Percentiles rank a stretch among this genome's conserved stretches.
Conservation (phyloP, 2,797 vertebrate genomes). For the Crypturellus tataupa region DNA sequence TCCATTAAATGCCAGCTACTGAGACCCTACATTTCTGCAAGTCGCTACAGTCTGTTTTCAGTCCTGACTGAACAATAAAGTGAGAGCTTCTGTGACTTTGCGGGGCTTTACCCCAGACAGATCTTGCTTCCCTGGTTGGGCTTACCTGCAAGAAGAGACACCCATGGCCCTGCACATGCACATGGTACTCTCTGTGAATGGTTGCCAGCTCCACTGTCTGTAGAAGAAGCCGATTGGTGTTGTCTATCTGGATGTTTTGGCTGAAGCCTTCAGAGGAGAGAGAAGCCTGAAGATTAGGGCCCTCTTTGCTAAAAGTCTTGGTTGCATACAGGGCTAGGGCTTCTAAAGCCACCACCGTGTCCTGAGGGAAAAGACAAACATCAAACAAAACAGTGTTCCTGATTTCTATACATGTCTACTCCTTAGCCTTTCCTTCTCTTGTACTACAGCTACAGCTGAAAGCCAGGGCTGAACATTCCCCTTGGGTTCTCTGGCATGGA, state of each 20-base stretch:
- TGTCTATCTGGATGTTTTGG: slow-evolving; percentile 79
- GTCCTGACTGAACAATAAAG: not conserved
- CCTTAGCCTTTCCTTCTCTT: not conserved
- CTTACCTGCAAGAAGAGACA: slow-evolving; percentile 88
- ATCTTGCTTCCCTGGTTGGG: not conserved
- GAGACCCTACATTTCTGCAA: not conserved
- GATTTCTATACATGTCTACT: not conserved
- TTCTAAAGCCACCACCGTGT: slow-evolving; percentile 91
- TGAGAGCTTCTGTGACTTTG: not conserved
- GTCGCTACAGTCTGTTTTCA: not conserved
- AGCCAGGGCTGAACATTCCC: not conserved
- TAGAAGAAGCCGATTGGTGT: slow-evolving; percentile 85
- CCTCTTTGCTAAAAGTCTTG: slow-evolving; percentile 80
- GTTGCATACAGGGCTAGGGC: slow-evolving; percentile 87
- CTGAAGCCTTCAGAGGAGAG: slow-evolving; percentile 76
- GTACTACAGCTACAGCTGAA: not conserved
- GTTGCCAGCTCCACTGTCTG: slow-evolving; percentile 82
- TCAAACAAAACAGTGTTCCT: not conserved
- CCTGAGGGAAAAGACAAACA: slow-evolving; percentile 74
- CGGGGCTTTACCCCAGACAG: not conserved
- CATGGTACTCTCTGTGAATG: slow-evolving; percentile 78
- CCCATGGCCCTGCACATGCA: slow-evolving; percentile 80
- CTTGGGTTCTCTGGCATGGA: not conserved
- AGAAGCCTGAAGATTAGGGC: slow-evolving; percentile 78
- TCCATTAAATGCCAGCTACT: not conserved